These are phyloP conservation scores for Mayetiola destructor DNA, from an alignment of 2,888 invertebrate genomes.

Conservation along the genomic window DNA sequence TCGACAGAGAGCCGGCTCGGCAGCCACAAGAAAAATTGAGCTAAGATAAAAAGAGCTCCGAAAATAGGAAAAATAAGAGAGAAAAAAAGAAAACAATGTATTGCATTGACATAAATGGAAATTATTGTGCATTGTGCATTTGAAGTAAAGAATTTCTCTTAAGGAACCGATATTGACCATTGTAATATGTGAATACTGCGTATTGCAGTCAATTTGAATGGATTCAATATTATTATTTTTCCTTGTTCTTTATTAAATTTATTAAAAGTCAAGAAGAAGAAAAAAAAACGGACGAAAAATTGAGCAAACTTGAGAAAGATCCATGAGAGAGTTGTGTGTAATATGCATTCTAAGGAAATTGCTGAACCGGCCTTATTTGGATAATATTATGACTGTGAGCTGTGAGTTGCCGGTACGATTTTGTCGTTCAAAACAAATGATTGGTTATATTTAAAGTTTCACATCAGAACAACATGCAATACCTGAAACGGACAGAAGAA, in stretches of 20 bases:
- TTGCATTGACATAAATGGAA: constrained; percentile 10
- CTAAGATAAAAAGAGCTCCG: neutral
- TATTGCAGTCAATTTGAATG: neutral
- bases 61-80: neutral
- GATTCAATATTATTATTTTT: constrained; percentile 5
- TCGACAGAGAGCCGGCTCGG: no score
- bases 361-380: neutral
- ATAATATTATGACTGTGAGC: neutral
- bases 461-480: no score
- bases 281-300: neutral
- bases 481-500: constrained; percentile 8
- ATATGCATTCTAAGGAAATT: neutral
- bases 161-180: constrained; percentile 11
- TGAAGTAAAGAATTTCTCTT: neutral
- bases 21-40: neutral
- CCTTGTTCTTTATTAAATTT: constrained; percentile 9
- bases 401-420: neutral
- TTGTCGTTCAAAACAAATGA: neutral
- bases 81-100: neutral
- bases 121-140: constrained; percentile 7
- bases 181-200: constrained; percentile 2
- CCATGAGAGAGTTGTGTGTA: neutral
- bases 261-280: no score
- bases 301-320: no score
- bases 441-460: neutral